phyloP scores from a whole-genome alignment of 2,797 vertebrate genomes.

The Phrynocephalus vlangalii region DNA sequence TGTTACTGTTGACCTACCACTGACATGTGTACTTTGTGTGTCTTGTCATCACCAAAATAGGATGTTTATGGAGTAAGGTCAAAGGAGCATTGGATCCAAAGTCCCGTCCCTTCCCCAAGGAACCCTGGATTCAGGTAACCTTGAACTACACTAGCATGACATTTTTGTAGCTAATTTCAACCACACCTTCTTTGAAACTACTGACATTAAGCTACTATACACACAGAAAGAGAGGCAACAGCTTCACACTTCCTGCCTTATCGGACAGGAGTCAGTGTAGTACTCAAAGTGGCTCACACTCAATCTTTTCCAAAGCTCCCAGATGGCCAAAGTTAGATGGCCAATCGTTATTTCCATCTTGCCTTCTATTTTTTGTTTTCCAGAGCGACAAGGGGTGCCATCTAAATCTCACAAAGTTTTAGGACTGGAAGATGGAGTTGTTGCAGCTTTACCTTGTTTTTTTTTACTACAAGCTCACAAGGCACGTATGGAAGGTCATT shows the following conservation, averaged over 20 bases:
- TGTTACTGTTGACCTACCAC: not conserved
- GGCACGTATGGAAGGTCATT: not conserved
- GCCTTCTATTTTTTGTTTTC: not conserved
- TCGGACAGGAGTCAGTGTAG: not conserved
- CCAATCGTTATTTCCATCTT: not conserved
- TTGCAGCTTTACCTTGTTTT: not conserved
- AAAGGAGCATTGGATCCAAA: not conserved
- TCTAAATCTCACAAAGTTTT: not conserved
- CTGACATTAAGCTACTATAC: too few species aligned
- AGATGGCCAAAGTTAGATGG: not conserved
- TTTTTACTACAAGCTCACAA: not conserved
- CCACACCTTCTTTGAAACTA: not conserved
- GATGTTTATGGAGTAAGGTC: not conserved
- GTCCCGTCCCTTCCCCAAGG: not conserved
- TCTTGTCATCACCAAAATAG: too few species aligned
- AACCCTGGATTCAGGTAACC: not conserved
- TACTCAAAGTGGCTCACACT: not conserved
- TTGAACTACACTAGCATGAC: too few species aligned
- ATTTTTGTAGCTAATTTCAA: not conserved
- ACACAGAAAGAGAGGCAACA: not conserved
- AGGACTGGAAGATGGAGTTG: not conserved
- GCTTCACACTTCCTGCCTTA: not conserved
- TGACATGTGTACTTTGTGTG: not conserved
- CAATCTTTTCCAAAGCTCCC: not conserved
- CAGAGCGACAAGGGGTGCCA: not conserved